Evolutionary conservation across 2,113 vertebrate genomes (phyloP), one percentile per base, ranked within the genome.

Genomic region (Triplophysa siluroides): DNA sequence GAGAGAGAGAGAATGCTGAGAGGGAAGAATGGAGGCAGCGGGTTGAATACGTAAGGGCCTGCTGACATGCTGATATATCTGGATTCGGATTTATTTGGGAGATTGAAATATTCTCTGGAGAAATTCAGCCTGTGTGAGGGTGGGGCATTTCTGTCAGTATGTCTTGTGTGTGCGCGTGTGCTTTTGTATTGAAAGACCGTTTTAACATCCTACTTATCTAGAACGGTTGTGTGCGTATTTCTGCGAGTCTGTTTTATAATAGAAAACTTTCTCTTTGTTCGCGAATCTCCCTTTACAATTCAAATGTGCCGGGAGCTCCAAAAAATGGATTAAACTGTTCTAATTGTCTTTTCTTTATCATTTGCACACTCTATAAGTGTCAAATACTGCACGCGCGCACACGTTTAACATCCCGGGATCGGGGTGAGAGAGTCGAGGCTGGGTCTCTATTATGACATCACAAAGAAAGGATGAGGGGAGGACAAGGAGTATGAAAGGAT

Each of bases 51-150:
- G 63, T 84, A 76, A 79, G 62, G 80, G 50, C 61, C 71, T 67
- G 63, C 83, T 78, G 65, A 82, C 65, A 77, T 38, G 65, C 72
- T 82, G 68, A 79, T 84, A 76, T 84, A 82, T 79, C 70, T 82
- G 83, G 69, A 78, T 82, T 84, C 75, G 69, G 80, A 81, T 84
- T 84, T 78, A 84, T 79, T 81, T 82, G 76, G 47, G 76, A 84
- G 83, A 84, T 82, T 76, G 83, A 79, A 79, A 74, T 58, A 79
- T 76, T 81, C 83, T 58, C 72, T 10, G 72, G 80, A 69, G 83
- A 84, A 79, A 84, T 79, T 65, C 78, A 45, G 56, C 4, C 29
- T 4, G 3, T 56, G 50, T 73, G 73, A 77, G 54, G 33, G 69
- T 64, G 19, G 13, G 56, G 56, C 71, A 58, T 84, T 29, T 78